A percentile compares a stretch with the other conserved stretches of the same genome.
These are phyloP conservation scores for Podarcis lilfordi DNA, from an alignment of 2,797 vertebrate species.

Conservation along the genomic window DNA sequence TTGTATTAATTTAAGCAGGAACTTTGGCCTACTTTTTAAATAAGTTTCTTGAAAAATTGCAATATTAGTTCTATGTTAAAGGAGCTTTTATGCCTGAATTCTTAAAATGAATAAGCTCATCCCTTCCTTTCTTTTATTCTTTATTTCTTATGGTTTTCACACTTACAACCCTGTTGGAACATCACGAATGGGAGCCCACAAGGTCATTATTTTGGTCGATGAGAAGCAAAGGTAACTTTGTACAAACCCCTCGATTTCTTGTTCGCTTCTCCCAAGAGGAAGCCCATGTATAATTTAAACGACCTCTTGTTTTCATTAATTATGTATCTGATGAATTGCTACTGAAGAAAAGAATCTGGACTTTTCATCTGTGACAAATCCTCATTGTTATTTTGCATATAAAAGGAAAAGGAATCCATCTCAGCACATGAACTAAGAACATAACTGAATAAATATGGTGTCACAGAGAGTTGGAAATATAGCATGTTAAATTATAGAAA, in stretches of 20 bases:
- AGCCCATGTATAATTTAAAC: constrained; percentile 52
- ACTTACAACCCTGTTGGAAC: neutral
- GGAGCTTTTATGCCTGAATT: constrained; percentile 26
- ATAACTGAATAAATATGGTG: constrained; percentile 5
- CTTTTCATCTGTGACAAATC: constrained; percentile 40
- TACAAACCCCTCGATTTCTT: constrained; percentile 13
- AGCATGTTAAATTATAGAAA: neutral
- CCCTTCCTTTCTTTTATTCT: neutral
- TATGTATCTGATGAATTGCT: constrained; percentile 43
- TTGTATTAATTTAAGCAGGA: neutral
- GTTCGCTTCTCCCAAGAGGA: constrained; percentile 21
- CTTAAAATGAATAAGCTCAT: constrained; percentile 30
- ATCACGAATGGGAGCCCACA: neutral
- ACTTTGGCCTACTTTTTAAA: neutral
- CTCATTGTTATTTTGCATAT: constrained; percentile 14
- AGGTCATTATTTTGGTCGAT: constrained; percentile 13
- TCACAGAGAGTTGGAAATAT: neutral
- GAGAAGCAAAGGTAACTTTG: constrained; percentile 13
- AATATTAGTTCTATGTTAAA: neutral
- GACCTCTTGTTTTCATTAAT: constrained; percentile 59
- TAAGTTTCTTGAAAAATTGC: neutral
- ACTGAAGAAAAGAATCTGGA: neutral
- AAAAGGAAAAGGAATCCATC: constrained; percentile 3
- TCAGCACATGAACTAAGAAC: neutral
- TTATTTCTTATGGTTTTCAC: constrained; percentile 15